Base-by-base conservation (phyloP, 2,888 invertebrate genomes). In the Eristalis intricaria region DNA sequence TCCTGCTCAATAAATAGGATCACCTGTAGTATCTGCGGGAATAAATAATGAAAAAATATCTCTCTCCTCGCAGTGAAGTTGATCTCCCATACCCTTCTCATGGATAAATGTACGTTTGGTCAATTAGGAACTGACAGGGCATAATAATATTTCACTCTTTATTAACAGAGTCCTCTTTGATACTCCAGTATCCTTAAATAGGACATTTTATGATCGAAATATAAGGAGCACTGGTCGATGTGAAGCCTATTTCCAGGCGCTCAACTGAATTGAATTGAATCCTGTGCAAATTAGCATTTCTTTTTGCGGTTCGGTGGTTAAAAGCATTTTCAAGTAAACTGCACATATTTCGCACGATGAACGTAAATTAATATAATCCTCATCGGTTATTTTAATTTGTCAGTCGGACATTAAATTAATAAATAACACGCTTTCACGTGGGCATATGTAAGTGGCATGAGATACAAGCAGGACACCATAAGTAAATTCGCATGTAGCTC, bases 401-500 rank as follows among this genome's bases (percentile, higher is more conserved):
- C 87, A 87, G 84, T 64, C 76, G 79, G 75, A 79, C 87, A 87
- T 87, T 84, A 84, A 84, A 84, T 76, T 73, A 70, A 87, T 87
- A 87, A 87, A 87, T 87, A 87, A 87, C 84, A 79, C 69, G 79
- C 84, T 80, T 84, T 84, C 84, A 84, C 84, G 87, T 87, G 87
- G 79, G 74, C 77, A 88, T 81, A 84, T 86, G 81, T 84, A 89
- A 89, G 84, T 89, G 85, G 84, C 58, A 88, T 89, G 77, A 88
- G 82, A 78, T 86, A 84, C 71, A 83, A 83, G 76, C 83, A 89
- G 87, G 88, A 85, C 86, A 86, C 82, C 89, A 85, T 89, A 89
- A 89, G 89, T 89, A 89, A 89, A 87, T 89, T 89, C 89, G 78
- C 89, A 81, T 89, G 89, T 89, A 87, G 79, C 80, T 68, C 50